These are phyloP conservation scores for Hylaeus anthracinus DNA, from an alignment of 1,140 invertebrate genomes.

Conservation along the genomic window DNA sequence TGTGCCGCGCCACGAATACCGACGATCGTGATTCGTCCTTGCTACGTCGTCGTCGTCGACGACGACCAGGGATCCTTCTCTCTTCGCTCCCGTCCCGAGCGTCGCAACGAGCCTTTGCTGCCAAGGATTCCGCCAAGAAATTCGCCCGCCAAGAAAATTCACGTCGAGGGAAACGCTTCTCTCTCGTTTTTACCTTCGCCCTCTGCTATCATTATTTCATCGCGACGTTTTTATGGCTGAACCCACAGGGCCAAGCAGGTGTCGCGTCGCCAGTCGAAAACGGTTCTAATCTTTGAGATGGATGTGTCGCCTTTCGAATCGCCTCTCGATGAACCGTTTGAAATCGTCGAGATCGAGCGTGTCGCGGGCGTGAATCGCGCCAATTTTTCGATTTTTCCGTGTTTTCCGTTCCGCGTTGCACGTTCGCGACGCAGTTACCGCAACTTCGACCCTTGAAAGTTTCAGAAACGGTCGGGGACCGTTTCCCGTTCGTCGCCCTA, in stretches of 20 bases:
- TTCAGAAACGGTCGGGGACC: constrained; percentile 32
- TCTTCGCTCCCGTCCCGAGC: background rate
- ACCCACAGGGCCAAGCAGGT: too few species aligned
- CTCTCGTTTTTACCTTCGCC: constrained; percentile 1
- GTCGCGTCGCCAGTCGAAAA: too few species aligned
- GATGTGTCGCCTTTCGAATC: too few species aligned
- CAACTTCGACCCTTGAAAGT: constrained; percentile 54
- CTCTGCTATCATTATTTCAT: background rate
- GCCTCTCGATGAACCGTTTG: too few species aligned
- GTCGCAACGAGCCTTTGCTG: background rate
- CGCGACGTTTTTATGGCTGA: too few species aligned
- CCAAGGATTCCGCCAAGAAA: constrained; percentile 18
- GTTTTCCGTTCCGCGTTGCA: constrained; percentile 34
- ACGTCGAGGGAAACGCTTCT: constrained; percentile 7
- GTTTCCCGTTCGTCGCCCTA: constrained; percentile 42
- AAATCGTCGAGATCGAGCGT: too few species aligned
- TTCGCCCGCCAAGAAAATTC: constrained; percentile 24
- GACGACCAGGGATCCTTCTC: background rate
- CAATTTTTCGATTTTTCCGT: constrained; percentile 47
- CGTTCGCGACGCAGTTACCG: constrained; percentile 28
- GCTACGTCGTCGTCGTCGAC: constrained; percentile 41
- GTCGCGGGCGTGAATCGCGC: background rate
- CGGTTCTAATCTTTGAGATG: too few species aligned
- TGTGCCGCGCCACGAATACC: constrained; percentile 59
- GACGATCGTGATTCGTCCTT: constrained; percentile 59